phyloP scores from a whole-genome alignment of 2,888 invertebrate species.

The Zaprionus lineosus region DNA sequence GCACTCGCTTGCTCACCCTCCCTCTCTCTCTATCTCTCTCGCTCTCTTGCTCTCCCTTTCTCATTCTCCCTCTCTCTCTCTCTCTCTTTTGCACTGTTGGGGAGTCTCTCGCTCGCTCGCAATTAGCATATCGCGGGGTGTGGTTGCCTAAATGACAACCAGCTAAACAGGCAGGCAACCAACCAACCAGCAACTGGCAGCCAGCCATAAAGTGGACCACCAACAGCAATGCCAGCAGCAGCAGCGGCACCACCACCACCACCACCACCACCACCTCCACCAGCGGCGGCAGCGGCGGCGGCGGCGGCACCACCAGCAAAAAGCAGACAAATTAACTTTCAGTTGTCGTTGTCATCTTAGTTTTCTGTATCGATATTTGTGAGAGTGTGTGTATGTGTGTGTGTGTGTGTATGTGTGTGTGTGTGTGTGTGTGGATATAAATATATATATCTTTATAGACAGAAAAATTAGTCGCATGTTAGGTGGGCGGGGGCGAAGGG shows the following conservation, averaged over 20 bases:
- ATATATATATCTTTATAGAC: constrained; percentile 74
- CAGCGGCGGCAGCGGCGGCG: constrained; percentile 11
- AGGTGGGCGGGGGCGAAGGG: too few species aligned
- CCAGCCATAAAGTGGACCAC: constrained; percentile 75
- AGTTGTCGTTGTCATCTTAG: constrained; percentile 38
- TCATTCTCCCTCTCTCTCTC: too few species aligned
- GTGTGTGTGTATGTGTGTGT: too few species aligned
- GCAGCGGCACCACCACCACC: constrained; percentile 17
- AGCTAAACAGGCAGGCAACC: constrained; percentile 45
- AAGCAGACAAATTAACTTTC: constrained; percentile 61
- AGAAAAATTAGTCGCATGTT: constrained; percentile 71
- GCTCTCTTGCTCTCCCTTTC: constrained; percentile 31
- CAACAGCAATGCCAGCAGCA: constrained; percentile 60
- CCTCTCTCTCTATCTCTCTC: neutral
- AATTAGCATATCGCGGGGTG: constrained; percentile 74
- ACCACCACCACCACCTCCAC: constrained; percentile 15
- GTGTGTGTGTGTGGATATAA: too few species aligned
- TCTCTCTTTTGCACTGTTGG: neutral
- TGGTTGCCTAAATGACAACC: constrained; percentile 66
- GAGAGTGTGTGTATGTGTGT: too few species aligned
- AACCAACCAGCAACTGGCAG: constrained; percentile 72
- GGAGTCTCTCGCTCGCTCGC: constrained; percentile 58
- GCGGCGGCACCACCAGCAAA: constrained; percentile 14
- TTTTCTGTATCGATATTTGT: constrained; percentile 53
- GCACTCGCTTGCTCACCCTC: too few species aligned